A percentile compares a stretch with the other conserved stretches of the same genome.
phyloP scores from a whole-genome alignment of 2,888 invertebrate genomes.

The Pachydiplax longipennis region DNA sequence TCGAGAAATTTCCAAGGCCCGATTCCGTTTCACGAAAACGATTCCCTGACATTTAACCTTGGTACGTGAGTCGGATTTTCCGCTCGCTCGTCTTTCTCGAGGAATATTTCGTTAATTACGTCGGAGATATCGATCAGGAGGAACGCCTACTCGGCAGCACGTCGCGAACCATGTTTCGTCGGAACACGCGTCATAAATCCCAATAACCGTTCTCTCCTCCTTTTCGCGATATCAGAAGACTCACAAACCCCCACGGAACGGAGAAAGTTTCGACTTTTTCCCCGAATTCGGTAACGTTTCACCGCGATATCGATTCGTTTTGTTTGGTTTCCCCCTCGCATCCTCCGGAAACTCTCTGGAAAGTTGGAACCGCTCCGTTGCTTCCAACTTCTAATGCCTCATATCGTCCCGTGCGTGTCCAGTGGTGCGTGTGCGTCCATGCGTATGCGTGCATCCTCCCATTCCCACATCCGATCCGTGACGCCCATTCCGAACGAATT shows the following conservation, averaged over 20 bases:
- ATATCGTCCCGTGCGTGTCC: neutral
- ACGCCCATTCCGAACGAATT: neutral
- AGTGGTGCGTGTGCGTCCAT: neutral
- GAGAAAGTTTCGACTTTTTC: neutral
- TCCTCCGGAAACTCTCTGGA: neutral
- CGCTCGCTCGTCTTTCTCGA: no score
- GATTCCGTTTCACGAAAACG: no score
- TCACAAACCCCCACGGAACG: neutral
- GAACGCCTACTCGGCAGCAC: no score
- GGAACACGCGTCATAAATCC: no score
- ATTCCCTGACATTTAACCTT: no score
- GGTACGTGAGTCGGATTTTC: no score
- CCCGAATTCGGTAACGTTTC: neutral
- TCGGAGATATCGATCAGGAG: no score
- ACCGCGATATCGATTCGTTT: neutral
- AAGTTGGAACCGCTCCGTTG: neutral
- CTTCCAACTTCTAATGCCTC: neutral
- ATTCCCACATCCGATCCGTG: neutral
- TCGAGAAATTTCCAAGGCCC: no score
- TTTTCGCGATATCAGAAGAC: neutral
- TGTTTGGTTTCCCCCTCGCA: neutral
- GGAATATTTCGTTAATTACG: no score
- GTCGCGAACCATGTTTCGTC: no score
- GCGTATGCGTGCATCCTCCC: neutral
- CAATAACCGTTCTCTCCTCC: neutral